Conservation (phyloP, 2,888 invertebrate species). For the Stenurella melanura region DNA sequence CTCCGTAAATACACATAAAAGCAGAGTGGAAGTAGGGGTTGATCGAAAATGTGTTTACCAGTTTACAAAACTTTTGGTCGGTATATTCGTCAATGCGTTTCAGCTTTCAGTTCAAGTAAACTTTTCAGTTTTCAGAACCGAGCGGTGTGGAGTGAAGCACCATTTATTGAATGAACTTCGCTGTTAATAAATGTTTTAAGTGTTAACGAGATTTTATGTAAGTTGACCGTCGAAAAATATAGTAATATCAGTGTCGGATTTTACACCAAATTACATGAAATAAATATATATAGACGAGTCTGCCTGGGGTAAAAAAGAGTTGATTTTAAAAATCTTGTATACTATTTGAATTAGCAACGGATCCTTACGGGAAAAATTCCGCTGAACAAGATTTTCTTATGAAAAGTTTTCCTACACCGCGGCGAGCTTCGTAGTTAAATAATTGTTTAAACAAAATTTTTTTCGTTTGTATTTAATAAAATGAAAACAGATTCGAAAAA, state of each 20-base stretch:
- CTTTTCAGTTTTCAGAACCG: conserved; percentile 33
- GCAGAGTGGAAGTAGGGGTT: conserved; percentile 47
- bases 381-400: too few species aligned
- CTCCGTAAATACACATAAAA: conserved; percentile 49
- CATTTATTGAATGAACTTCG: conserved; percentile 52
- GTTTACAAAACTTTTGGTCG: conserved; percentile 50
- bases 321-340: too few species aligned
- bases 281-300: too few species aligned
- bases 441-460: too few species aligned
- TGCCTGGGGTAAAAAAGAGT: too few species aligned
- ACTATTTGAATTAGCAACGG: too few species aligned
- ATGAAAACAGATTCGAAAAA: too few species aligned
- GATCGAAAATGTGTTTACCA: conserved; percentile 59
- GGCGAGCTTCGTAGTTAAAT: too few species aligned
- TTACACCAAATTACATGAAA: not conserved
- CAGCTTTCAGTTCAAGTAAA: conserved; percentile 38
- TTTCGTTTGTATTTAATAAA: too few species aligned
- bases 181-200: conserved; percentile 51
- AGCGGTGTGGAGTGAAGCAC: conserved; percentile 39
- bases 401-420: too few species aligned
- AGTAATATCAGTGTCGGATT: not conserved
- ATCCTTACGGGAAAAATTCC: too few species aligned
- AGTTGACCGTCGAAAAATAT: conserved; percentile 7
- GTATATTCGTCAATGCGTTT: conserved; percentile 48
- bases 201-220: conserved; percentile 44